These are phyloP conservation scores for Leptopilina boulardi DNA, from an alignment of 1,140 invertebrate genomes.

Conservation along the genomic window DNA sequence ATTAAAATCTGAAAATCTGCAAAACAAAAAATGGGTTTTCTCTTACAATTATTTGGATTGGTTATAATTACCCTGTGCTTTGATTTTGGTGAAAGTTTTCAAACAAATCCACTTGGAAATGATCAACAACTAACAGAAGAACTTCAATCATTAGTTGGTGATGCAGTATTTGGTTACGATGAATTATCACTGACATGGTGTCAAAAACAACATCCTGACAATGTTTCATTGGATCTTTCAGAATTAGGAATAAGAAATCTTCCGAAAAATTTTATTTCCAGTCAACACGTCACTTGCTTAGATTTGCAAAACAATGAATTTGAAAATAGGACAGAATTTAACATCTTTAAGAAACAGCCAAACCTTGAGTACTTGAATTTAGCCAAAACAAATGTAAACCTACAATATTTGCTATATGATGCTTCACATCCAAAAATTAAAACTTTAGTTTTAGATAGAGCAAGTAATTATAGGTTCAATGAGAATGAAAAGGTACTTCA, in stretches of 20 bases:
- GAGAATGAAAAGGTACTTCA: background rate
- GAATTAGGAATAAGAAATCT: conserved; percentile 30
- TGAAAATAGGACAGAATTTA: background rate
- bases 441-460: conserved; percentile 28
- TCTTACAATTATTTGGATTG: no score
- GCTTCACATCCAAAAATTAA: background rate
- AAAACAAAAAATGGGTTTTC: background rate
- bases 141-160: no score
- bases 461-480: background rate
- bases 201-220: background rate
- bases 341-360: conserved; percentile 16
- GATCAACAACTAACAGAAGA: no score
- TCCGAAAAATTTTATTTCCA: conserved; percentile 34
- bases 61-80: no score
- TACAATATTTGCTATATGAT: conserved; percentile 1
- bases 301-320: conserved; percentile 36
- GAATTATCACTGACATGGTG: background rate
- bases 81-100: no score
- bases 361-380: conserved; percentile 41
- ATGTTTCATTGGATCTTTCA: conserved; percentile 39
- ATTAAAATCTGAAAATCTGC: no score
- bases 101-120: no score
- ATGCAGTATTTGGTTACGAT: no score
- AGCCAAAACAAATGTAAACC: conserved; percentile 35
- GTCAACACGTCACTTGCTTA: conserved; percentile 14